Evolutionary conservation across 1,140 invertebrate genomes (phyloP).

Genomic region (Luehdorfia chinensis): DNA sequence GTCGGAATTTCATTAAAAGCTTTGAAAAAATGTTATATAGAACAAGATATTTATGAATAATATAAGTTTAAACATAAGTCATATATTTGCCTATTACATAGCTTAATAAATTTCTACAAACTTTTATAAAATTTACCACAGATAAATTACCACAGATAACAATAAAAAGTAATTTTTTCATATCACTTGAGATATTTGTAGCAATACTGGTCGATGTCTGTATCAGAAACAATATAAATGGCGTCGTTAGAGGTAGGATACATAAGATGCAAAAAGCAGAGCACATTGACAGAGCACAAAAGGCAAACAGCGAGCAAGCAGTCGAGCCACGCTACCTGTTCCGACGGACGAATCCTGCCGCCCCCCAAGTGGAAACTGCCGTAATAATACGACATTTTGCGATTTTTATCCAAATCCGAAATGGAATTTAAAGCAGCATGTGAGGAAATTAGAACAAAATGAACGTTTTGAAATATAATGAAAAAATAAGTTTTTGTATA

Average conservation of each 20-base stretch:
- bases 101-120: no score
- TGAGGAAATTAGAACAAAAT: constrained; percentile 64
- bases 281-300: constrained; percentile 73
- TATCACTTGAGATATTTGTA: constrained; percentile 39
- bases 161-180: constrained; percentile 5
- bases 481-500: constrained; percentile 15
- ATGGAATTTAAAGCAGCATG: constrained; percentile 69
- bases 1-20: no score
- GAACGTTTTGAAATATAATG: constrained; percentile 22
- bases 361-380: constrained; percentile 74
- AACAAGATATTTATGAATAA: no score
- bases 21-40: no score
- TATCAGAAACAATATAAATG: constrained; percentile 36
- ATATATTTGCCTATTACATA: no score
- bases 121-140: no score
- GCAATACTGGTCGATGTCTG: constrained; percentile 51
- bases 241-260: constrained; percentile 42
- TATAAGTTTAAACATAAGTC: no score
- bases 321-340: constrained; percentile 76
- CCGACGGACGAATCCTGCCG: constrained; percentile 64
- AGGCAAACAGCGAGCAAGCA: constrained; percentile 76
- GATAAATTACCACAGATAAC: no score
- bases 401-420: constrained; percentile 47
- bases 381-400: constrained; percentile 42
- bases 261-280: constrained; percentile 73